Conservation (phyloP, 2,888 invertebrate species). For the Nomada ferruginata region DNA sequence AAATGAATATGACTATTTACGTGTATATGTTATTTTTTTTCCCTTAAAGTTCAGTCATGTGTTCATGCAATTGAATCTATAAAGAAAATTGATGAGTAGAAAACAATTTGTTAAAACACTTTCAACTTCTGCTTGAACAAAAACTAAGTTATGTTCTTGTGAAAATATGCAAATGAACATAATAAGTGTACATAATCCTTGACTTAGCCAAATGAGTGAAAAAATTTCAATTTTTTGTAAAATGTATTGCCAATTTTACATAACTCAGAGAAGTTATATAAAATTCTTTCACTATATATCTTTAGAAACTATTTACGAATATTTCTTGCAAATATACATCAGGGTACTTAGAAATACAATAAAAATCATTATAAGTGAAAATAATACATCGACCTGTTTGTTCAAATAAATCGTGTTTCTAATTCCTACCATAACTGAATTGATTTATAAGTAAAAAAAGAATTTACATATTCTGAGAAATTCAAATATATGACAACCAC, state of each 20-base stretch:
- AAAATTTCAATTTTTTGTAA: conserved; percentile 19
- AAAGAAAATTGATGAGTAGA: conserved; percentile 44
- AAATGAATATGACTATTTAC: conserved; percentile 59
- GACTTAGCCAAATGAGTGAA: conserved; percentile 31
- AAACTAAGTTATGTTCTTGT: conserved; percentile 40
- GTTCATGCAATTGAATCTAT: conserved; percentile 60
- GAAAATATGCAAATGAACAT: conserved; percentile 29
- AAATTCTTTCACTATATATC: conserved; percentile 39
- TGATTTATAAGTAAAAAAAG: conserved; percentile 41
- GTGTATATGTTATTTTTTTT: conserved; percentile 50
- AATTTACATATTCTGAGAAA: conserved; percentile 43
- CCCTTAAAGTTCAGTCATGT: conserved; percentile 70
- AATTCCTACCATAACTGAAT: conserved; percentile 17
- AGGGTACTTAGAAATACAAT: conserved; percentile 27
- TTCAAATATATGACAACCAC: conserved; percentile 19
- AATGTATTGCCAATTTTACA: conserved; percentile 13
- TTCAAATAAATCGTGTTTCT: conserved; percentile 31
- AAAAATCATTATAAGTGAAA: conserved; percentile 27
- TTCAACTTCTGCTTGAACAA: conserved; percentile 52
- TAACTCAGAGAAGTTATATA: conserved; percentile 9
- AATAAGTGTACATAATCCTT: conserved; percentile 30
- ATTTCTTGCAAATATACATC: conserved; percentile 21
- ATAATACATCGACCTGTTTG: conserved; percentile 15
- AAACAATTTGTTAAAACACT: conserved; percentile 54
- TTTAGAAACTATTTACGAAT: conserved; percentile 49